Base-by-base conservation (phyloP, 2,113 vertebrate genomes). In the Plecturocebus donacophilus region DNA sequence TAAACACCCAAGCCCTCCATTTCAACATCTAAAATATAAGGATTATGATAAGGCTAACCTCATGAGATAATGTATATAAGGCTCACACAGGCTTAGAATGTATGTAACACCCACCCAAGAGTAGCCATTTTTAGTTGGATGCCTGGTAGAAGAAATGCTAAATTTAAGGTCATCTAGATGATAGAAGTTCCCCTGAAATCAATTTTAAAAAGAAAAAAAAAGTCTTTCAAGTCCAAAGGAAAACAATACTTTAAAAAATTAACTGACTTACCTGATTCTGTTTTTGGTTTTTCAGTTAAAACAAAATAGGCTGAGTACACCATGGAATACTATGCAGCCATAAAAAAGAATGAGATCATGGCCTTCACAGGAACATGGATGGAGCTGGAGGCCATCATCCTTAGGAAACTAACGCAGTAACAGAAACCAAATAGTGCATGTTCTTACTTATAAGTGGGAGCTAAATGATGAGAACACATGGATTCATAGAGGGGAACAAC, bases 221-320 rank as follows among this genome's bases (percentile, higher is more conserved):
- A 45, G 32, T 52, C 54, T 91, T 76, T 27, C 7, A 85, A 66
- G 70, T 38, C 25, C 49, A 87, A 86, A 87, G 85, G 58, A 79
- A 17, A 68, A 40, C 6, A 49, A 1, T 35, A 79, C 47, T 96
- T 96, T 76, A 6, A 90, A 90, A 93, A 91, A 93, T 81, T 61
- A 85, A 94, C 30, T 47, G 38, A 82, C 76, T 71, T 76, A 20
- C 9, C 71, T 94, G n/a, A 27, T 61, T 86, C 81, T 92, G 80
- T 38, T 90, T 96, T 87, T 82, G 45, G 45, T 90, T 49, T 93
- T 80, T 38, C n/a, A 75, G 10, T 64, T 79, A 80, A 79, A 88
- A 79, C 19, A 70, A 58, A 95, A 82, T 64, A 68, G 16, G 66
- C 66, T 68, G 61, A 64, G 61, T 64, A 64, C 61, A 64, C 13